phyloP scores from a whole-genome alignment of 2,113 vertebrate genomes.

The Pachycephala philippinensis region DNA sequence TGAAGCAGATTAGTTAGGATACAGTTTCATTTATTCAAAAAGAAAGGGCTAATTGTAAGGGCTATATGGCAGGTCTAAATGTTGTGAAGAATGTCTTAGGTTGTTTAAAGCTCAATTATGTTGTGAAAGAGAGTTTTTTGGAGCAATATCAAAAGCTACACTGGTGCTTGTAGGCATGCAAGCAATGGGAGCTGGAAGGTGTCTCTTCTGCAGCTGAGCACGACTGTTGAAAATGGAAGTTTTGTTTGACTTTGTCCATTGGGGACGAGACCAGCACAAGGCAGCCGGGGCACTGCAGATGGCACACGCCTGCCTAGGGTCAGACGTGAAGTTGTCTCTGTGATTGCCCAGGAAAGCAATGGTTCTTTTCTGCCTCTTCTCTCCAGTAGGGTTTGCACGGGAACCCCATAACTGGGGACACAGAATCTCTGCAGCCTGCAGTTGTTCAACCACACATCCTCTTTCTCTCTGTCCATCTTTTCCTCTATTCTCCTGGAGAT shows the following conservation, averaged over 20 bases:
- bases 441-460: background rate
- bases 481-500: background rate
- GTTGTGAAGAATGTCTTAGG: background rate
- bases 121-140: background rate
- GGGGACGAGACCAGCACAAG: accelerated
- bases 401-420: accelerated
- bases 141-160: background rate
- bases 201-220: background rate
- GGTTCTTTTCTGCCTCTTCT: background rate
- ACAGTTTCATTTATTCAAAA: background rate
- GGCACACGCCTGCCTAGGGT: background rate
- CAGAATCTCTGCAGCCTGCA: background rate
- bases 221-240: accelerated
- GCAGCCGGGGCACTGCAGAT: background rate
- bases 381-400: background rate
- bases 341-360: background rate
- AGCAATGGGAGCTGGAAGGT: background rate
- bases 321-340: background rate
- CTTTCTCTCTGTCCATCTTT: background rate
- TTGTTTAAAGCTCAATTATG: background rate
- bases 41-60: background rate
- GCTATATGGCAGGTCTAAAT: background rate
- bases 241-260: background rate
- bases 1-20: background rate
- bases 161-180: background rate